Evolutionary conservation across 2,888 invertebrate species (phyloP), one percentile per base, ranked within the genome.

Genomic region (Amiota mariae): DNA sequence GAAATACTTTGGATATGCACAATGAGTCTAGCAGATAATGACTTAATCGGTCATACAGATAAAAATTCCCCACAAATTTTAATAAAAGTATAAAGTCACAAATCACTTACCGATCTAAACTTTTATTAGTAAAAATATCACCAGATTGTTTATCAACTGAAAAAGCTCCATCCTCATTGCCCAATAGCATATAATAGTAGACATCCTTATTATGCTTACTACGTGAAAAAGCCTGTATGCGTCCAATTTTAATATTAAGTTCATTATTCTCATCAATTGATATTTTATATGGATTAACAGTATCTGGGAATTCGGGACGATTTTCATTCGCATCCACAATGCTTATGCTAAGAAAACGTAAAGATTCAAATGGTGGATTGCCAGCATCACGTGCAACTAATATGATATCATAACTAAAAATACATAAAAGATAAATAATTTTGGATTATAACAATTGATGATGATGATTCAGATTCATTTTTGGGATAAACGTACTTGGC

Each of bases 341-440:
- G 49, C 94, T 91, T 59, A 97, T 93, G 0, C 93, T 94, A 64
- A 97, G 90, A 71, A 95, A 92, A 0, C 94, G 93, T 8, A 95
- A 90, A 1, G 94, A 94, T 89, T 97, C 96, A 82, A 95, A 95
- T 82, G 94, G 93, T 0, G 96, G 96, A 24, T 92, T 93, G 0
- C 97, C 97, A 81, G 96, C 94, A 90, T 97, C 97, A 63, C 93
- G 92, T 0, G 96, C 97, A 8, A 94, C 96, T 80, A 97, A 91
- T 15, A 95, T 93, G 71, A 97, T 90, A 93, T 96, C 89, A 75
- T 88, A 90, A 74, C 89, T 89, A 56, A 3, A 73, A 56, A 20
- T 11, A n/a, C n/a, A n/a, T 0, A 57, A 18, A 49, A 9, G 49
- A 18, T n/a, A 48, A 47, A 12, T 1, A 15, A 10, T 20, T 8